Base-by-base conservation (phyloP, 2,888 invertebrate species). In the Metopia argyrocephala region DNA sequence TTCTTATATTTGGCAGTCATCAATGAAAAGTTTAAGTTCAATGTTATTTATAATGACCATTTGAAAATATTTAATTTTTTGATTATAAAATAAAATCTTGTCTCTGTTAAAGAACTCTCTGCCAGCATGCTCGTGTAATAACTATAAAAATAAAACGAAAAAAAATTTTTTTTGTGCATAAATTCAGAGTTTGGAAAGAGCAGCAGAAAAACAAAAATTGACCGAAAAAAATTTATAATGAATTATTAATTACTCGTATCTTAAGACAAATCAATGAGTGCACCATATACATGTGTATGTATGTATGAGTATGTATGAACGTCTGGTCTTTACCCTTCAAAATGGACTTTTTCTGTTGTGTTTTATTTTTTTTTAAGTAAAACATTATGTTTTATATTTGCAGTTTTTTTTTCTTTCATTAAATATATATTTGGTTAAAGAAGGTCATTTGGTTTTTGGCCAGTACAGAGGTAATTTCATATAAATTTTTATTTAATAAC, bases 1-100 rank as follows among this genome's bases (percentile, higher is more conserved):
- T 64, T 56, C n/a, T 31, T 31, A 23, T 62, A 20, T 62, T 61
- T 57, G 61, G 28, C 18, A 18, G 15, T 75, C 62, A 57, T 46
- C 15, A 27, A 52, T 54, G n/a, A n/a, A 7, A 70, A 76, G 28
- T 66, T 78, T 61, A 78, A 78, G 71, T 78, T 78, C 78, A 78
- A 73, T 78, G 78, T 48, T 65, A 15, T 23, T 50, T 59, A 46
- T 50, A 21, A 45, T 66, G 71, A 46, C 20, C 59, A 71, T 21
- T 57, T 52, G 3, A 28, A 28, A 4, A 18, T 31, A 0, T 38
- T 38, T 38, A 12, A 12, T 12, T 31, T 38, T 38, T 38, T 5
- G 7, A 12, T 15, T 38, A 12, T 15, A 38, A 38, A 12, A 38
- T 38, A 38, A 38, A 38, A 38, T 38, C 38, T 31, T 12, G 38